Evolutionary conservation across 2,113 vertebrate species (phyloP).

Genomic region (Labeo catla): DNA sequence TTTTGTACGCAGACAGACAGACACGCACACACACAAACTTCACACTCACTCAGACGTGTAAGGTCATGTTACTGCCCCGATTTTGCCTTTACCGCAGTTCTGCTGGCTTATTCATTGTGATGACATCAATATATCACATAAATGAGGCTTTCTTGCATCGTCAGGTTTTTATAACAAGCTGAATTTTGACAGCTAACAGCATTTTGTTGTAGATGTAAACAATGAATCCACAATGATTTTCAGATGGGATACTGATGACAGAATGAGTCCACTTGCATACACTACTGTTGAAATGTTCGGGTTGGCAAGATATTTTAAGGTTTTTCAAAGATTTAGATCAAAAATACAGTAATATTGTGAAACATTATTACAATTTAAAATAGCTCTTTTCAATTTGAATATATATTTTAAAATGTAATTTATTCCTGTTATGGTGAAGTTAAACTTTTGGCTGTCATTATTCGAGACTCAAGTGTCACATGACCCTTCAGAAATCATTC

Average conservation of each 20-base stretch:
- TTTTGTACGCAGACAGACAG: not conserved
- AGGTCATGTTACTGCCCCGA: not conserved
- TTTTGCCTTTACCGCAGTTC: not conserved
- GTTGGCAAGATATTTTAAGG: not conserved
- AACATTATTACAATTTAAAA: not conserved
- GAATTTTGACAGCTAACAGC: not conserved
- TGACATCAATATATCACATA: not conserved
- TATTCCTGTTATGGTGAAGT: not conserved
- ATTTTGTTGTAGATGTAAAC: not conserved
- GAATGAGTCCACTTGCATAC: not conserved
- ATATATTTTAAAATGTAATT: not conserved
- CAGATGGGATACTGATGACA: not conserved
- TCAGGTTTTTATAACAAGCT: not conserved
- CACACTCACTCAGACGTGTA: slow-evolving; percentile 14
- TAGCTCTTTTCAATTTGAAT: not conserved
- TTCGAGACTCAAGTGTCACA: too few relatives aligned
- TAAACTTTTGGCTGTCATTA: not conserved
- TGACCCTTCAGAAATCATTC: not conserved
- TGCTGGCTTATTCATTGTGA: not conserved
- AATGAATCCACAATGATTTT: not conserved
- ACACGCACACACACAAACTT: not conserved
- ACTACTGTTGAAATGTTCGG: not conserved
- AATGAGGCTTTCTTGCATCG: not conserved
- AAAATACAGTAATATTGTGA: not conserved
- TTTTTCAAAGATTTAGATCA: not conserved